Evolutionary conservation across 2,888 invertebrate species (phyloP).

Genomic region (Nomada goodeniana): DNA sequence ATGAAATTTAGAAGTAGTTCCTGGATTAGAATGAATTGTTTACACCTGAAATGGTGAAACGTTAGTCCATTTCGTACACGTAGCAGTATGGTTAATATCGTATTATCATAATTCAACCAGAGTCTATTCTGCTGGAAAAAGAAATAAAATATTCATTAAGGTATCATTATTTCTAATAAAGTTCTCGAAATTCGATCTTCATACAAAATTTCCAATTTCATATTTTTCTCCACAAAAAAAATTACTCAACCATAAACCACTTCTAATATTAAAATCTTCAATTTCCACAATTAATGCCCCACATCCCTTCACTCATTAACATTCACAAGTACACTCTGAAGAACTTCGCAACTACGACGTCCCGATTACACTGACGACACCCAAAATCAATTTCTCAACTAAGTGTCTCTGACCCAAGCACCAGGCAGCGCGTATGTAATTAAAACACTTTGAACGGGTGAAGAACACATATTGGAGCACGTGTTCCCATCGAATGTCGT

Average conservation of each 20-base stretch:
- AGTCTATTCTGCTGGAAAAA: too few species aligned
- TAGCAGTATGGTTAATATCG: too few species aligned
- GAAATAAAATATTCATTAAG: too few species aligned
- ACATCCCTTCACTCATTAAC: neutral
- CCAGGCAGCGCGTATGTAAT: conserved; percentile 18
- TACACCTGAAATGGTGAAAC: too few species aligned
- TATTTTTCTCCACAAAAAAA: too few species aligned
- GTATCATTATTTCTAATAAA: too few species aligned
- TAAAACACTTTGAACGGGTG: conserved; percentile 12
- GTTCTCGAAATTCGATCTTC: too few species aligned
- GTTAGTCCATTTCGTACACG: too few species aligned
- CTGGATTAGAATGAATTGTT: too few species aligned
- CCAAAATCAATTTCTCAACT: conserved; percentile 34
- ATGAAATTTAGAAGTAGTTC: neutral
- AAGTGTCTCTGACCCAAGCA: conserved; percentile 22
- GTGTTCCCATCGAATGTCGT: conserved; percentile 7
- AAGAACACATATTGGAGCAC: neutral
- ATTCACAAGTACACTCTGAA: neutral
- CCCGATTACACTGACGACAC: neutral
- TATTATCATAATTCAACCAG: too few species aligned
- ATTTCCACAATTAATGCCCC: neutral
- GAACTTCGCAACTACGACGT: neutral
- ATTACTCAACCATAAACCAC: too few species aligned
- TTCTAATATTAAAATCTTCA: neutral
- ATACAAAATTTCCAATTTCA: too few species aligned